Base-by-base conservation (phyloP, 2,888 invertebrate genomes). In the Eristalinus sepulchralis region DNA sequence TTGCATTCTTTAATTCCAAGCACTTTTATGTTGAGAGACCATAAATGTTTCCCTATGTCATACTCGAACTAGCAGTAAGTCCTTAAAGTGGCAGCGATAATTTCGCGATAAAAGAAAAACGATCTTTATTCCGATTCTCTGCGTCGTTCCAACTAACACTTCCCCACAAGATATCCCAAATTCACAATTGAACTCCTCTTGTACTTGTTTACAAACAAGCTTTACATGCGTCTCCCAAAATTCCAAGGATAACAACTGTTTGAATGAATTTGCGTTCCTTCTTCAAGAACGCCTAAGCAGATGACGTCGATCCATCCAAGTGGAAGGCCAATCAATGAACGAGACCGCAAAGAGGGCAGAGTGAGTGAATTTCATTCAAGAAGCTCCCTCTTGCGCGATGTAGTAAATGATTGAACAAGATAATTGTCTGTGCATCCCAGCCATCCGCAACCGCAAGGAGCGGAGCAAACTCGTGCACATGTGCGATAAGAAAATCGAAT, bases 401-500 rank as follows among this genome's bases (percentile, higher is more conserved):
- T 75, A 27, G 33, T 24, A 68, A 17, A 53, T n/a, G 6, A 57
- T 57, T 13, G 8, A 17, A 27, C 31, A 36, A 22, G 62, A 77
- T 68, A 75, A 83, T 70, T 80, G 66, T 31, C 24, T 60, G 36
- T 27, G 34, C 62, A 62, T 17, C 47, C n/a, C 47, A n/a, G 10
- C 39, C 36, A 36, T 3, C 55, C 47, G 36, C 34, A 24, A 22
- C 60, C 39, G 34, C 55, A 63, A 36, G 36, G 60, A 55, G 60
- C 33, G 34, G 8, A 75, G 63, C n/a, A 68, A 82, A 47, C 47
- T 57, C 33, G 89, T 90, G 90, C 89, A 89, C 89, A 89, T 85
- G 88, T 89, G 89, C 89, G 90, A 90, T 90, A 90, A 90, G 89
- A 88, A 88, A 88, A 89, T 88, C 80, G 63, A 89, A 89, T 89